Percentiles rank a stretch among this genome's conserved stretches.
These are phyloP conservation scores for Allacma fusca DNA, from an alignment of 2,888 invertebrate genomes.

Conservation along the genomic window DNA sequence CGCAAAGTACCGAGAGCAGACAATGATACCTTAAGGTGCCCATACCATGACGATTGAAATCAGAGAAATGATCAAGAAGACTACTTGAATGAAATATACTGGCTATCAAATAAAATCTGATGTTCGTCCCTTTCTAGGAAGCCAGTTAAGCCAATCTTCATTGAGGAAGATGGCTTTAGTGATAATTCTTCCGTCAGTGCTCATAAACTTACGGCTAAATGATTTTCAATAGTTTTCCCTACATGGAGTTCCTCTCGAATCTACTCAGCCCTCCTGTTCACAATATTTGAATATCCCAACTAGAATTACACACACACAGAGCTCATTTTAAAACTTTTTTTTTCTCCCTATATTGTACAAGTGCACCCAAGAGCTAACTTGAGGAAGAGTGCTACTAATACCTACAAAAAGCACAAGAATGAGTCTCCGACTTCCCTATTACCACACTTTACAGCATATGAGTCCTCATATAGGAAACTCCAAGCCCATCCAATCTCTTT, in stretches of 20 bases:
- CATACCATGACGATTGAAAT: slow-evolving; percentile 36
- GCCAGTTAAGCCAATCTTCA: slow-evolving; percentile 51
- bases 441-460: neutral
- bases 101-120: slow-evolving; percentile 51
- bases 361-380: neutral
- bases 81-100: slow-evolving; percentile 37
- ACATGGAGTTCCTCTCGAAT: slow-evolving; percentile 53
- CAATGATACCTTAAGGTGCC: slow-evolving; percentile 29
- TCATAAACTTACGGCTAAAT: slow-evolving; percentile 61
- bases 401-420: neutral
- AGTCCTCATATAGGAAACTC: neutral
- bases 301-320: slow-evolving; percentile 33
- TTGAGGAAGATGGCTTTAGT: slow-evolving; percentile 54
- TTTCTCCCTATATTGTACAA: neutral
- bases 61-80: slow-evolving; percentile 41
- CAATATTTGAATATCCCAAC: slow-evolving; percentile 38
- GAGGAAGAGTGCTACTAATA: neutral
- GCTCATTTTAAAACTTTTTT: slow-evolving; percentile 27
- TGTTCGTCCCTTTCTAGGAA: slow-evolving; percentile 51
- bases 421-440: neutral
- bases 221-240: slow-evolving; percentile 59
- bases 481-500: neutral
- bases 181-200: slow-evolving; percentile 59
- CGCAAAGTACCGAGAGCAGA: slow-evolving; percentile 33
- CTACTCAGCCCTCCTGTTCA: slow-evolving; percentile 35